Evolutionary conservation across 2,113 vertebrate genomes (phyloP), one percentile per base, ranked within the genome.

Genomic region (Globicephala melas): DNA sequence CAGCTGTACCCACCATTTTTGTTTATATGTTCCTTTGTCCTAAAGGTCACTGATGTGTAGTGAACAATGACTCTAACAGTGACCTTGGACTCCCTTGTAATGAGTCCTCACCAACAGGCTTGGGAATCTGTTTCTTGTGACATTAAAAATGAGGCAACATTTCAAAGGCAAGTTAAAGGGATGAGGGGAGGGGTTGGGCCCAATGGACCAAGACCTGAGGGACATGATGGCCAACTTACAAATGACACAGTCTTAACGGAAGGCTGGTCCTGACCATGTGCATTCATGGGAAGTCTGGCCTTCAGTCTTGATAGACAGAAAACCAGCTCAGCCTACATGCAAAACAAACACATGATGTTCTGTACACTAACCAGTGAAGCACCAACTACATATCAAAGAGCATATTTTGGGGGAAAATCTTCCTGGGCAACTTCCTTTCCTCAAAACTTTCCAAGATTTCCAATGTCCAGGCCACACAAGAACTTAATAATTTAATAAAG

Each of bases 401-500:
- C 2, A 60, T 88, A 91, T 88, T 71, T 83, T 31, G 12, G 8
- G 71, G 12, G 21, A 44, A 91, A 74, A 53, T 2, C 2, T 94
- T 25, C 58, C 31, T 3, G 4, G 58, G 36, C 1, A 81, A 73
- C 17, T 86, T 85, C 11, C 8, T 8, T 86, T 96, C 83, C 60
- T 76, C 28, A 63, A 88, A 60, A 73, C n/a, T 97, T 47, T 63
- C 68, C 31, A 71, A 82, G 44, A 14, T 85, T 65, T 6, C 23
- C 41, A 76, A 38, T 63, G 5, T 31, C 68, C 25, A 84, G n/a
- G 26, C 3, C 28, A 93, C 33, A 95, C 0, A 41, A 77, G 68
- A 50, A 70, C 33, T 91, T 94, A 85, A 77, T 86, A 62, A 70
- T 58, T 91, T 94, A 91, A 28, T 50, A 94, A 97, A 63, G 26